These are phyloP conservation scores for Solen grandis DNA, from an alignment of 1,140 invertebrate species.

Conservation along the genomic window DNA sequence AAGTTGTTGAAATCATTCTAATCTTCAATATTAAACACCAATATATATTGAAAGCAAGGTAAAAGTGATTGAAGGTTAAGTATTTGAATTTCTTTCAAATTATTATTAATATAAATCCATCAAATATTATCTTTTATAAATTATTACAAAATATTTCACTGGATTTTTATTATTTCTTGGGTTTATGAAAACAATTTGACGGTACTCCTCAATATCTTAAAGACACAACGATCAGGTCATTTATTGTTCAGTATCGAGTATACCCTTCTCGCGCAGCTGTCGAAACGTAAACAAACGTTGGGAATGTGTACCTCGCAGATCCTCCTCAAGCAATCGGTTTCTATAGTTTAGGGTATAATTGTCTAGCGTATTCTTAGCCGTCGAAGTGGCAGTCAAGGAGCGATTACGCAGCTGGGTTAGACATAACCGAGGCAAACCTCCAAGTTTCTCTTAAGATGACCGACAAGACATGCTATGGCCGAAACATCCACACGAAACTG, in stretches of 20 bases:
- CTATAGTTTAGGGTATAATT: constrained; percentile 19
- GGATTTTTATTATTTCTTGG: too few relatives aligned
- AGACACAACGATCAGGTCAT: background rate
- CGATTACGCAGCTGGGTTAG: constrained; percentile 20
- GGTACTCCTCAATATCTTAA: background rate
- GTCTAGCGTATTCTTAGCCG: background rate
- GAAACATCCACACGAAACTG: constrained; percentile 22
- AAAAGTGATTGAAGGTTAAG: too few relatives aligned
- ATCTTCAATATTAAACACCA: too few relatives aligned
- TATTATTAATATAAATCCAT: too few relatives aligned
- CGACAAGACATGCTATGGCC: constrained; percentile 9
- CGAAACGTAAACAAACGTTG: background rate
- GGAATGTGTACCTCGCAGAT: constrained; percentile 2
- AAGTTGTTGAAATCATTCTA: too few relatives aligned
- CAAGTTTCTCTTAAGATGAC: constrained; percentile 6
- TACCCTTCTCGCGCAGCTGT: constrained; percentile 10
- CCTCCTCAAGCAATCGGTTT: constrained; percentile 2
- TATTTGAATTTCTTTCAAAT: too few relatives aligned
- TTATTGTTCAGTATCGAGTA: constrained; percentile 6
- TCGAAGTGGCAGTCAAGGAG: constrained; percentile 2
- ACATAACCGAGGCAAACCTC: constrained; percentile 4
- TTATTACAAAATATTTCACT: too few relatives aligned
- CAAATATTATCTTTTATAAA: too few relatives aligned
- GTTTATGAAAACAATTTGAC: constrained; percentile 8
- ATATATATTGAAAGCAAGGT: too few relatives aligned